Base-by-base conservation (phyloP, 2,888 invertebrate genomes). In the Orchestes rusci region DNA sequence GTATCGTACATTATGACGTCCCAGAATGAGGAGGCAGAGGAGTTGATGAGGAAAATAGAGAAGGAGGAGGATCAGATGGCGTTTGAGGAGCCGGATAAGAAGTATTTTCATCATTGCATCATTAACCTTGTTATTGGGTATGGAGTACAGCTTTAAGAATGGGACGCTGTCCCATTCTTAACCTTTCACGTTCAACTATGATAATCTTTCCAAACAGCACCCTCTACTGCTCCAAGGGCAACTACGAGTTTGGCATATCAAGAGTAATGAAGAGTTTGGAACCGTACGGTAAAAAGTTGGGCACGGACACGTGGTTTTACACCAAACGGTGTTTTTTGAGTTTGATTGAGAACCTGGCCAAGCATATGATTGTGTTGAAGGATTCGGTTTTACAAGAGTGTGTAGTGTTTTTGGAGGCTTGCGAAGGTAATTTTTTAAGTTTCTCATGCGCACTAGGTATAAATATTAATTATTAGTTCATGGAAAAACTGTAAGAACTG, bases 1-100 rank as follows among this genome's bases (percentile, higher is more conserved):
- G 97, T 97, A 2, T 94, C 96, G 13, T 99, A 99, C 65, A 96
- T 99, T 58, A 96, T 99, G 96, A 96, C 94, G 2, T 90, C 92
- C 38, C 93, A 95, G 70, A 99, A 97, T 66, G 94, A 95, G 67
- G 96, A 96, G 74, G 97, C 97, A 8, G 97, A 99, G 68, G 95
- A 95, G 61, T 74, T 99, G 42, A 97, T 99, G 95, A 77, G 95
- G 39, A 95, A 95, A 72, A 95, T 99, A 54, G 99, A 99, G 67
- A 91, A 94, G 57, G 96, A 97, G 63, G 97, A 99, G 64, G 96
- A 97, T 62, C 82, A 87, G 51, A 76, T 94, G 58, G 84, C 88
- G 46, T 89, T 88, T 60, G 90, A 93, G 62, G 91, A 92, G 56
- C 91, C 92, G 0, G 90, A 93, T 34, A 89, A 89, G 66, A 95